phyloP scores from a whole-genome alignment of 64 coral and sea anemone species.

The Stylophora pistillata region DNA sequence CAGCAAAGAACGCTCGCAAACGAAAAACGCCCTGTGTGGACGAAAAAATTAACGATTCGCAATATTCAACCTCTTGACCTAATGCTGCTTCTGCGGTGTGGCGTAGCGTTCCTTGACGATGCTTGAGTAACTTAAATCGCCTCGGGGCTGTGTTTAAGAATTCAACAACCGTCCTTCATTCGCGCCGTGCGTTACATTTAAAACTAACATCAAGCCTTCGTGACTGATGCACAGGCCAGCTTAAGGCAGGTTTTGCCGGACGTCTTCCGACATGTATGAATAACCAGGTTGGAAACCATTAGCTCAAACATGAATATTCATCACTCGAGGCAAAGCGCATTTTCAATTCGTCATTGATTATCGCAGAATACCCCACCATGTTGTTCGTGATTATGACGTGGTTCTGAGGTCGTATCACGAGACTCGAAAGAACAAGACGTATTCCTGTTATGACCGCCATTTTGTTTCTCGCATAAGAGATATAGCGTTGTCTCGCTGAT shows the following conservation, averaged over 20 bases:
- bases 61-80: conserved; percentile 28
- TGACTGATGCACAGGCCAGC: neutral
- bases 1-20: neutral
- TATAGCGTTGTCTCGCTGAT: neutral
- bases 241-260: neutral
- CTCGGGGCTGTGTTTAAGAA: neutral
- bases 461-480: neutral
- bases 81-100: neutral
- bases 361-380: neutral
- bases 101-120: neutral
- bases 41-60: neutral
- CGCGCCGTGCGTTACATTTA: neutral
- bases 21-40: neutral
- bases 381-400: conserved; percentile 24
- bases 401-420: neutral
- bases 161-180: neutral
- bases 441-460: neutral
- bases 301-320: conserved; percentile 28
- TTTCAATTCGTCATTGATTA: neutral
- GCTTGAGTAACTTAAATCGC: neutral
- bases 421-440: neutral
- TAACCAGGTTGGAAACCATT: neutral
- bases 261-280: neutral
- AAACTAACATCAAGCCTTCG: neutral
- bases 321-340: neutral